Conservation (phyloP, 2,113 vertebrate genomes). For the Scomber colias region DNA sequence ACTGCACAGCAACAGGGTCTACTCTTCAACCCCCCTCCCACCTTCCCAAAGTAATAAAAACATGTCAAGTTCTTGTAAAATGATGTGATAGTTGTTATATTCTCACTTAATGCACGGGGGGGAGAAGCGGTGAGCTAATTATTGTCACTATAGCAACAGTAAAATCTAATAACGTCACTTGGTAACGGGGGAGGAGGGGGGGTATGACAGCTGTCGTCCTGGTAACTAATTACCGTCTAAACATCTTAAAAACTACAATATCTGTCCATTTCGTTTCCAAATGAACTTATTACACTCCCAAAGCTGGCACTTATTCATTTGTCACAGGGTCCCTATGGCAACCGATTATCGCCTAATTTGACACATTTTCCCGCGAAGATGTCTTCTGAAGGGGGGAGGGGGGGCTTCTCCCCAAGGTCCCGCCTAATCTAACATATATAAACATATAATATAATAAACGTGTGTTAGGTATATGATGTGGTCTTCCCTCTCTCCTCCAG, state of each 20-base stretch:
- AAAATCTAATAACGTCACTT: not conserved
- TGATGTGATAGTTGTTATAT: too few relatives aligned
- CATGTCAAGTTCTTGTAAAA: too few relatives aligned
- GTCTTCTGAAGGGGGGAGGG: not conserved
- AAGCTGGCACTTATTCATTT: not conserved
- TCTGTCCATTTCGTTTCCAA: not conserved
- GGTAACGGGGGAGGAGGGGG: not conserved
- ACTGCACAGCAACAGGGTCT: not conserved
- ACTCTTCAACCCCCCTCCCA: not conserved
- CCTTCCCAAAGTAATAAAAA: too few relatives aligned
- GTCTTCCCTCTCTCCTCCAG: too few relatives aligned
- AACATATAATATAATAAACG: too few relatives aligned
- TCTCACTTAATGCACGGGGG: too few relatives aligned
- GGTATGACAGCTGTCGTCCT: not conserved
- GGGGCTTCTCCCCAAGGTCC: not conserved
- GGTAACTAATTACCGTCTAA: too few relatives aligned
- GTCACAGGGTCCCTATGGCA: slow-evolving; percentile 29
- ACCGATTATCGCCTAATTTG: slow-evolving; percentile 3
- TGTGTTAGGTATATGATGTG: too few relatives aligned
- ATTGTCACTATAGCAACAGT: not conserved
- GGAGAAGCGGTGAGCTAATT: too few relatives aligned
- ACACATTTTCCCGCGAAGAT: slow-evolving; percentile 58
- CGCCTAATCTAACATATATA: not conserved
- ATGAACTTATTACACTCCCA: not conserved
- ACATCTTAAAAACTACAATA: not conserved